These are phyloP conservation scores for Heliconius himera DNA, from an alignment of 1,140 invertebrate genomes.

Conservation along the genomic window DNA sequence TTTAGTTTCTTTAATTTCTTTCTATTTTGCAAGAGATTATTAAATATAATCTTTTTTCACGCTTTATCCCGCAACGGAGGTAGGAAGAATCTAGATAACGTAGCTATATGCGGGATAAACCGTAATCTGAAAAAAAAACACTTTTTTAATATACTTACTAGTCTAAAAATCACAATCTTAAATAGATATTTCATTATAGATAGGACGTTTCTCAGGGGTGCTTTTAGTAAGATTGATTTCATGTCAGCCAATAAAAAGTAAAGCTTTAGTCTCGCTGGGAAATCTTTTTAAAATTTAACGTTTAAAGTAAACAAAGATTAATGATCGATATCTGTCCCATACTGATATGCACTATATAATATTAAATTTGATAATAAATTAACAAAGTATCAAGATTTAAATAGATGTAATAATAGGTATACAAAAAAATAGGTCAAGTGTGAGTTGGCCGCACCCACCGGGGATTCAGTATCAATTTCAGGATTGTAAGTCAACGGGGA, in stretches of 20 bases:
- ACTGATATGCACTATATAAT: background rate
- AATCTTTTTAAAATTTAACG: slow-evolving; percentile 7
- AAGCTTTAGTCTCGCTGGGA: slow-evolving; percentile 13
- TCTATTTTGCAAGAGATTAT: no score
- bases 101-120: no score
- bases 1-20: no score
- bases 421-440: no score
- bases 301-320: slow-evolving; percentile 16
- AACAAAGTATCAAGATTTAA: no score
- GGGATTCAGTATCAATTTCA: no score
- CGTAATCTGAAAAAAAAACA: background rate
- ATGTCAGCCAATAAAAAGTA: slow-evolving; percentile 13
- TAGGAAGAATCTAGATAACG: no score
- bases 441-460: no score
- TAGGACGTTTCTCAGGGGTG: slow-evolving; percentile 3
- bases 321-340: background rate
- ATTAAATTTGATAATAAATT: background rate
- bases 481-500: no score
- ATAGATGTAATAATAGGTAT: no score
- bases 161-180: slow-evolving; percentile 5
- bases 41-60: no score
- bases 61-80: no score
- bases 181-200: slow-evolving; percentile 14
- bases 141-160: slow-evolving; percentile 6
- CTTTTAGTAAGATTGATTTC: slow-evolving; percentile 15